A percentile compares a stretch with the other conserved stretches of the same genome.
These are phyloP conservation scores for Caenorhabditis briggsae DNA, from an alignment of 1,140 invertebrate genomes.

Conservation along the genomic window DNA sequence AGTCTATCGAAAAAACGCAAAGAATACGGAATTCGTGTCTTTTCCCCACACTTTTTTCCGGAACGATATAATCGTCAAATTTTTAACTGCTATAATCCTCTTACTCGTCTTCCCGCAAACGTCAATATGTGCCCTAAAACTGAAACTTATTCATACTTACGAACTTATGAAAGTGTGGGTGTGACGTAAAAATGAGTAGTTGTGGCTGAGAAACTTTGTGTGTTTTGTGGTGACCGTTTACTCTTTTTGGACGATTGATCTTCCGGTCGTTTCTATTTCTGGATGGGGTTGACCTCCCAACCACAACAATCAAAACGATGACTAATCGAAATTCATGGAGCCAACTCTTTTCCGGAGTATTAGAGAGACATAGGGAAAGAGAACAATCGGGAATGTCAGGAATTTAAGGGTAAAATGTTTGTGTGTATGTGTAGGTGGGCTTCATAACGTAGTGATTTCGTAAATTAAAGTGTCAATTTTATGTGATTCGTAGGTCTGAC, in stretches of 20 bases:
- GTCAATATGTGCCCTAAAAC: background rate
- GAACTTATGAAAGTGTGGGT: conserved; percentile 34
- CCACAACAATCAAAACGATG: conserved; percentile 8
- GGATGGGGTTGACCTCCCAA: background rate
- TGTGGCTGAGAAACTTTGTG: conserved; percentile 13
- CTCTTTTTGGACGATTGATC: conserved; percentile 14
- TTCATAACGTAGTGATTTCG: conserved; percentile 18
- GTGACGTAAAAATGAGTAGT: background rate
- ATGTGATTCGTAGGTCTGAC: background rate
- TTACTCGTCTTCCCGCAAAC: background rate
- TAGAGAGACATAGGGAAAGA: background rate
- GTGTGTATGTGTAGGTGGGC: background rate
- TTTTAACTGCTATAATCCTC: conserved; percentile 41
- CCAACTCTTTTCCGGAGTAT: background rate
- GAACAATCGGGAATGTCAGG: conserved; percentile 11
- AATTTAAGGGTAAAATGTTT: conserved; percentile 8
- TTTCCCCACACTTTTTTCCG: conserved; percentile 2
- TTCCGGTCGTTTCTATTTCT: conserved; percentile 37
- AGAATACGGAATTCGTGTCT: conserved; percentile 32
- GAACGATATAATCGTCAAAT: conserved; percentile 2
- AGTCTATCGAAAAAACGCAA: background rate
- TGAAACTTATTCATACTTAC: conserved; percentile 36
- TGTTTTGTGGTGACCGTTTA: conserved; percentile 21
- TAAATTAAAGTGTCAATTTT: background rate
- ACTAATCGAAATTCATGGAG: background rate